Conservation (phyloP, 2,888 invertebrate species). For the Abrostola tripartita region DNA sequence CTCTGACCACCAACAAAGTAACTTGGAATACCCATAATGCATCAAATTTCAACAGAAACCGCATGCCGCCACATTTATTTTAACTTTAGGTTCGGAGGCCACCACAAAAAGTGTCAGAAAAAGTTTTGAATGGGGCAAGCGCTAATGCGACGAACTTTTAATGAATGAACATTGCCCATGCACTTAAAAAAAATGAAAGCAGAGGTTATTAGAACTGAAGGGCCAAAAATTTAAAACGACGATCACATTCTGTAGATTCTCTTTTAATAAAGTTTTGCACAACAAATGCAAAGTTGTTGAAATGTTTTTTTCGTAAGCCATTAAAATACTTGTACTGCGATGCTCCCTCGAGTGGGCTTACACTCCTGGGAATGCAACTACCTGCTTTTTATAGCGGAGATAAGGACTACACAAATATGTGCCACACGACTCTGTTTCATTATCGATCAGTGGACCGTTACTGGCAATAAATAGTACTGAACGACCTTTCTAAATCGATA, state of each 20-base stretch:
- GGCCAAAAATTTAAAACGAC: constrained; percentile 43
- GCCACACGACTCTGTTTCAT: constrained; percentile 75
- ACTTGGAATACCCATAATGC: constrained; percentile 63
- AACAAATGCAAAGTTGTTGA: constrained; percentile 61
- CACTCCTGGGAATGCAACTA: constrained; percentile 82
- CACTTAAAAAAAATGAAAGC: constrained; percentile 27
- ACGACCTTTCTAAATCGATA: constrained; percentile 71
- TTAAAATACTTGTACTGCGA: constrained; percentile 65
- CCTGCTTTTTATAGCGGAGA: constrained; percentile 83
- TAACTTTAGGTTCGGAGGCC: constrained; percentile 63
- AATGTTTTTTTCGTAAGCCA: constrained; percentile 57
- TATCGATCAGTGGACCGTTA: constrained; percentile 68
- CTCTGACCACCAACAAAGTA: constrained; percentile 70
- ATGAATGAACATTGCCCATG: constrained; percentile 53
- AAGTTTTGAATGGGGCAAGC: constrained; percentile 64
- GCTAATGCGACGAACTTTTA: constrained; percentile 60
- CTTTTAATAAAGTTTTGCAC: constrained; percentile 62
- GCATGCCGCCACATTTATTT: constrained; percentile 67
- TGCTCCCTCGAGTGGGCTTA: constrained; percentile 72
- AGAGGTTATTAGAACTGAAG: constrained; percentile 31
- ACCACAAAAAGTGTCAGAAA: constrained; percentile 59
- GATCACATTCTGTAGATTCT: constrained; percentile 59
- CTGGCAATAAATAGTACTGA: constrained; percentile 61
- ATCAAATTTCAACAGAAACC: constrained; percentile 73
- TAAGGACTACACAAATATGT: constrained; percentile 77